These are phyloP conservation scores for Drusus annulatus DNA, from an alignment of 1,140 invertebrate genomes.

Conservation along the genomic window DNA sequence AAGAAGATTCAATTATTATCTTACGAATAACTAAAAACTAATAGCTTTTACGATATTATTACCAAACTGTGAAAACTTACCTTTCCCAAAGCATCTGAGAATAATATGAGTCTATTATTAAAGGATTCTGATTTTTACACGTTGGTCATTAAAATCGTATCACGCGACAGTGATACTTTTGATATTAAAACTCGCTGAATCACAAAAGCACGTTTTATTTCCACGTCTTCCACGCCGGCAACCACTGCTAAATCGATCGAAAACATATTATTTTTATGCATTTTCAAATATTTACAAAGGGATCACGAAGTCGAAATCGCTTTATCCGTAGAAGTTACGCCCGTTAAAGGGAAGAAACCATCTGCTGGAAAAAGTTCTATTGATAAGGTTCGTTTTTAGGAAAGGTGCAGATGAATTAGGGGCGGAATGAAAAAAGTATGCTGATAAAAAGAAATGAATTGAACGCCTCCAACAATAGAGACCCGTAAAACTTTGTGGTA, in stretches of 20 bases:
- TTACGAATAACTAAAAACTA: too few species aligned
- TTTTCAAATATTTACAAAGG: conserved; percentile 58
- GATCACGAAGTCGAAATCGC: conserved; percentile 49
- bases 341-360: conserved; percentile 43
- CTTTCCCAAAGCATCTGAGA: too few species aligned
- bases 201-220: conserved; percentile 29
- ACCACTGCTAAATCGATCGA: conserved; percentile 49
- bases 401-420: conserved; percentile 49
- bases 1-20: too few species aligned
- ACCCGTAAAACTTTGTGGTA: neutral
- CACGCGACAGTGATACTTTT: too few species aligned
- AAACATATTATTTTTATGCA: conserved; percentile 51
- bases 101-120: too few species aligned
- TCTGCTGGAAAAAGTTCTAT: conserved; percentile 49
- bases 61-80: too few species aligned
- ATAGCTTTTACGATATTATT: too few species aligned
- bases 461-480: conserved; percentile 19
- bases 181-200: neutral
- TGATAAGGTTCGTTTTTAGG: conserved; percentile 45
- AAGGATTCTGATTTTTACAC: too few species aligned
- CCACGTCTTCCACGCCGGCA: neutral
- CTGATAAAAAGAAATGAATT: conserved; percentile 18
- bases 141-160: too few species aligned
- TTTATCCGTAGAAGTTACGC: conserved; percentile 51
- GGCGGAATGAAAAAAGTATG: conserved; percentile 1